phyloP scores from a whole-genome alignment of 2,113 vertebrate species.

The Chloropsis hardwickii region DNA sequence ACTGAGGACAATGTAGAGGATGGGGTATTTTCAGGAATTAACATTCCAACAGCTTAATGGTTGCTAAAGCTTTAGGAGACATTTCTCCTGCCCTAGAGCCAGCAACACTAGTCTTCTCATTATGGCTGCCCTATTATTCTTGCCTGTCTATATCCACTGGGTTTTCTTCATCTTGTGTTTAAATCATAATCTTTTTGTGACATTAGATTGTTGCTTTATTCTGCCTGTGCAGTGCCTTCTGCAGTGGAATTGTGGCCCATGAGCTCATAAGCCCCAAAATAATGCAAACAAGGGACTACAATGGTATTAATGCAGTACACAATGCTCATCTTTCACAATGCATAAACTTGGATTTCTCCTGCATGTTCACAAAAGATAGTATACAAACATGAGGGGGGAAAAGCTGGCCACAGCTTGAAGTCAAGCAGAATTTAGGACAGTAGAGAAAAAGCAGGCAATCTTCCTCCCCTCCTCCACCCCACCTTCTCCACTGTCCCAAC shows the following conservation, averaged over 20 bases:
- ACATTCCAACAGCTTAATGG: neutral
- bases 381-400: neutral
- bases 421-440: neutral
- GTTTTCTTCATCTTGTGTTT: neutral
- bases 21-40: neutral
- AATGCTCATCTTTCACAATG: neutral
- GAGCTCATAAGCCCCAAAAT: neutral
- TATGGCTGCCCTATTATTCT: slow-evolving; percentile 13
- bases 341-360: neutral
- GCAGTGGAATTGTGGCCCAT: neutral
- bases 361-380: neutral
- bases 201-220: neutral
- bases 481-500: neutral
- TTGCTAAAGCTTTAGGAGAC: slow-evolving; percentile 16
- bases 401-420: neutral
- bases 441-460: neutral
- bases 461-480: neutral
- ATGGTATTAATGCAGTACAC: neutral
- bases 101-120: neutral
- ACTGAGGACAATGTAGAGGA: neutral
- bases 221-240: neutral
- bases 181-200: neutral
- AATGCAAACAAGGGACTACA: neutral
- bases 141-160: neutral
- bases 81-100: neutral